phyloP scores from a whole-genome alignment of 2,888 invertebrate genomes.

The Harpalus rubripes region DNA sequence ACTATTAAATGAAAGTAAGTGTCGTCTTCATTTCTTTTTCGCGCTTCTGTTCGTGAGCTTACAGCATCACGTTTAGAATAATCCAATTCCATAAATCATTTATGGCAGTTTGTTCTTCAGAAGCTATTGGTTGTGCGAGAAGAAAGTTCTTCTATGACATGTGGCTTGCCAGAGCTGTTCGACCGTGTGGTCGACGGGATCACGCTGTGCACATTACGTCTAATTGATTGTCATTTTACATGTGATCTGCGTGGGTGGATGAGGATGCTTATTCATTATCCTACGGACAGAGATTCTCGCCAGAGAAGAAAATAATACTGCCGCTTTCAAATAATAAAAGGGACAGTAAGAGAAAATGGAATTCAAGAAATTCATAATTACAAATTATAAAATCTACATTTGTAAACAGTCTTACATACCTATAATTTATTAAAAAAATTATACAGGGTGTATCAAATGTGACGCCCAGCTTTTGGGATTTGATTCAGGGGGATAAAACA shows the following conservation, averaged over 20 bases:
- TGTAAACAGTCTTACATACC: too few species aligned
- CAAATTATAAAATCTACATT: too few species aligned
- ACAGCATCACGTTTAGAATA: conserved; percentile 34
- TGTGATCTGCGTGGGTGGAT: conserved; percentile 64
- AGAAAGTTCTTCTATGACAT: conserved; percentile 51
- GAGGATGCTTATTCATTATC: background rate
- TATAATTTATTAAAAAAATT: too few species aligned
- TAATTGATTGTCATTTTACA: conserved; percentile 66
- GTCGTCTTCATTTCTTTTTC: background rate
- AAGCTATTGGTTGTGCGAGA: conserved; percentile 4
- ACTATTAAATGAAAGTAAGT: conserved; percentile 25
- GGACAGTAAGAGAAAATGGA: background rate
- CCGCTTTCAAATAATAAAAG: background rate
- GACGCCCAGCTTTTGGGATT: too few species aligned
- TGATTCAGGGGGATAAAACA: too few species aligned
- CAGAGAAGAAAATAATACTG: background rate
- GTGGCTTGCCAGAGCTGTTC: conserved; percentile 21
- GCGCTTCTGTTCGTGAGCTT: conserved; percentile 36
- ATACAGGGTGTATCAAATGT: too few species aligned
- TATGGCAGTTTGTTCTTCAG: conserved; percentile 13
- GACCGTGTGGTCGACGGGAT: conserved; percentile 63
- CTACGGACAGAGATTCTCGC: background rate
- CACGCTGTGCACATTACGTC: conserved; percentile 64
- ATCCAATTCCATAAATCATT: conserved; percentile 40
- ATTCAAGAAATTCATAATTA: too few species aligned